These are phyloP conservation scores for Vulpes ferrilata DNA, from an alignment of 2,113 vertebrate species.

Conservation along the genomic window DNA sequence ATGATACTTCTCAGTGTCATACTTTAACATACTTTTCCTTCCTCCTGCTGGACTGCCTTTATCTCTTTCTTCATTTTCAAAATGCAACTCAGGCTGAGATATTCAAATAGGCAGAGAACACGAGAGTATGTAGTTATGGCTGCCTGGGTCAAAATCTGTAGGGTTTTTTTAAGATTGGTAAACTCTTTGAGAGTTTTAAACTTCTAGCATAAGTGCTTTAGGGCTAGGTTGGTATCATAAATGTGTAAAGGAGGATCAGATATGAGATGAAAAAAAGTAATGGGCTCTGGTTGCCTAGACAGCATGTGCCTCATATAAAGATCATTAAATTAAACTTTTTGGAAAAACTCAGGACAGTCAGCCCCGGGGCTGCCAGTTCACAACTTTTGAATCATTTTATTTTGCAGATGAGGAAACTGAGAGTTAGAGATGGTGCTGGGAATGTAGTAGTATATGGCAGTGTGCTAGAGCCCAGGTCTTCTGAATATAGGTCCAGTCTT, in stretches of 20 bases:
- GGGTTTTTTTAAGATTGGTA: neutral
- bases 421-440: neutral
- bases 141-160: neutral
- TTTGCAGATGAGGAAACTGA: neutral
- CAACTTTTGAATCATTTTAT: neutral
- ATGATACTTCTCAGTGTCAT: neutral
- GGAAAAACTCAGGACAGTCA: neutral
- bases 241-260: neutral
- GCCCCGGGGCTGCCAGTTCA: neutral
- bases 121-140: neutral
- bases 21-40: neutral
- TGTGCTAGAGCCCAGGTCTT: neutral
- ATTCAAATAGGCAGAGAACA: neutral
- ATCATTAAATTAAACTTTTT: neutral
- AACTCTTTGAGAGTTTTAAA: neutral
- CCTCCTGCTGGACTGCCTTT: neutral
- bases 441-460: neutral
- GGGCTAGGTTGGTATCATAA: neutral
- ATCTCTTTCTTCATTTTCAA: conserved; percentile 20
- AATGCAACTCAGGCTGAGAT: conserved; percentile 2
- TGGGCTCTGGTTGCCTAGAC: neutral
- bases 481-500: neutral
- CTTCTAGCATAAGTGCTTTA: neutral
- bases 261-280: neutral
- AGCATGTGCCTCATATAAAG: neutral